Evolutionary conservation across 2,888 invertebrate genomes (phyloP).

Genomic region (Frankliniella fusca): DNA sequence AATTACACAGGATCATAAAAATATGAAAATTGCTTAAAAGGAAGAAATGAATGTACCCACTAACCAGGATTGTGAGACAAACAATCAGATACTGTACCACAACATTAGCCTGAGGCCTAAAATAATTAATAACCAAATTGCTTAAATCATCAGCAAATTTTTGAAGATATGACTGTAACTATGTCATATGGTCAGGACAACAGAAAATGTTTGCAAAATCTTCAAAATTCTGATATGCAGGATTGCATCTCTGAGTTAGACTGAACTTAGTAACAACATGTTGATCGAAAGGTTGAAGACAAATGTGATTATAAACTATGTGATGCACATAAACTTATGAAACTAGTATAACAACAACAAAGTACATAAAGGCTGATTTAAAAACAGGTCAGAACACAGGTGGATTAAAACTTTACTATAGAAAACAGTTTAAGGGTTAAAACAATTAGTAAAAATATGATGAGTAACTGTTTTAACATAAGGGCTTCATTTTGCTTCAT

Average conservation of each 20-base stretch:
- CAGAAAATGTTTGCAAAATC: no score
- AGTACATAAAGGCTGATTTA: not conserved
- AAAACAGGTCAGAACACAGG: not conserved
- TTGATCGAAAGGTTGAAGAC: not conserved
- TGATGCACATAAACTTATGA: not conserved
- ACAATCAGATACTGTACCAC: no score
- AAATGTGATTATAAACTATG: constrained; percentile 7
- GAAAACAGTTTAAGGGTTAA: not conserved
- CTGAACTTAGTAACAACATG: not conserved
- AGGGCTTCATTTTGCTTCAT: not conserved
- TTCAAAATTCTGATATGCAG: no score
- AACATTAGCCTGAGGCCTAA: no score
- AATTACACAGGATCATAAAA: no score
- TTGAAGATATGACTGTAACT: no score
- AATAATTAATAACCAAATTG: no score
- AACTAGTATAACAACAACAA: not conserved
- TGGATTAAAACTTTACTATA: not conserved
- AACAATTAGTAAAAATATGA: not conserved
- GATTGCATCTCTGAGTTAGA: not conserved
- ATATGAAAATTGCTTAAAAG: no score
- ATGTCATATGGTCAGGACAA: no score
- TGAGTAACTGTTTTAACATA: not conserved
- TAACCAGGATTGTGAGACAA: no score
- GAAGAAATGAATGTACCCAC: no score
- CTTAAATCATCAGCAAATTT: no score